Evolutionary conservation across 2,113 vertebrate genomes (phyloP), one percentile per base, ranked within the genome.

Genomic region (Leptosomus discolor): DNA sequence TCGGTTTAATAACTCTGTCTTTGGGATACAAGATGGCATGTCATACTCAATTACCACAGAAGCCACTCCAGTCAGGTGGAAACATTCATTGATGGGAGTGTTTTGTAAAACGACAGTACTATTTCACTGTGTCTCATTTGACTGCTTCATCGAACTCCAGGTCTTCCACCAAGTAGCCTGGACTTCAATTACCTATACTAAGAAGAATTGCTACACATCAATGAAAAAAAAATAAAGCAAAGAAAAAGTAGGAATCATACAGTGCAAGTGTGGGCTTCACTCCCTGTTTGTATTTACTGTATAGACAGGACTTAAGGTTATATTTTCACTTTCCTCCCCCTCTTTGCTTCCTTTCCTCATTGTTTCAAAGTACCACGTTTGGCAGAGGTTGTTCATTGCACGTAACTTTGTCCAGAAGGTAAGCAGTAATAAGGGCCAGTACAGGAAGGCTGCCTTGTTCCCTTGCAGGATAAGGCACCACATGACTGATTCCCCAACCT

Each of bases 341-440:
- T 58, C 26, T 54, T 26, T 13, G 29, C 22, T 56, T 50, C 46
- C 41, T 18, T 60, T 45, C 4, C 8, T 20, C 2, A 1, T 27
- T 39, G 36, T 45, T 36, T 46, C 53, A 2, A 41, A 57, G 54
- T 2, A 8, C 7, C 16, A 15, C 39, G 5, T 16, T 36, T 39
- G 6, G n/a, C 34, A 46, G 32, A 74, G 27, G 68, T 3, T 45
- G 56, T 6, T 87, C 17, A 29, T 4, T n/a, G 77, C 58, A 19
- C 2, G 0, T 3, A 6, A 6, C n/a, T 57, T 23, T 41, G 32
- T 5, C 15, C 73, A 39, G 56, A 18, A 71, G 36, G 11, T 2
- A 24, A 53, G 45, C n/a, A 54, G 64, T 41, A 60, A 9, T 9
- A 37, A 63, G 34, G 39, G 27, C 34, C 26, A 46, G 43, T 1